phyloP scores from a whole-genome alignment of 2,888 invertebrate genomes.

The Scaptomyza flava region DNA sequence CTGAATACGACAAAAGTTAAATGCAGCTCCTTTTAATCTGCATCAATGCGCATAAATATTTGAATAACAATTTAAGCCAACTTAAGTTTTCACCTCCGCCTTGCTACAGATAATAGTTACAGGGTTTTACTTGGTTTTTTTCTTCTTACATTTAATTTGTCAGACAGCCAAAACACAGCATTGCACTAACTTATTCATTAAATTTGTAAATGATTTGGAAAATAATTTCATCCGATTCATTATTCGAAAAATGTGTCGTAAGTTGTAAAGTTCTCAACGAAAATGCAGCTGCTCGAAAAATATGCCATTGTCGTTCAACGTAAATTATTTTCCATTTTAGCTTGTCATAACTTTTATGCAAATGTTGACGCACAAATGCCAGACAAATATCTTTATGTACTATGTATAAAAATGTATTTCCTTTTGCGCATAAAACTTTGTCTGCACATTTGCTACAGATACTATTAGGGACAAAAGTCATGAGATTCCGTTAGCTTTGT shows the following conservation, averaged over 20 bases:
- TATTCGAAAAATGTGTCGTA: conserved; percentile 10
- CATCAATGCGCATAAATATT: conserved; percentile 21
- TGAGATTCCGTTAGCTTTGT: conserved; percentile 7
- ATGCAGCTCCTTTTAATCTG: conserved; percentile 5
- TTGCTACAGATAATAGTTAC: conserved; percentile 12
- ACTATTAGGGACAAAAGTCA: conserved; percentile 12
- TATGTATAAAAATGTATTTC: conserved; percentile 1
- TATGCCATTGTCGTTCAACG: conserved; percentile 38
- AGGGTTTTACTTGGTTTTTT: not conserved
- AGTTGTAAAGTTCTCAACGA: conserved; percentile 30
- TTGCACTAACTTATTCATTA: not conserved
- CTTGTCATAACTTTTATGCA: conserved; percentile 64
- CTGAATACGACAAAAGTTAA: conserved; percentile 18
- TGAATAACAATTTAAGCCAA: conserved; percentile 31
- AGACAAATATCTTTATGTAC: conserved; percentile 8
- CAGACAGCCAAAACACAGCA: too few species aligned
- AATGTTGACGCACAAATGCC: conserved; percentile 48
- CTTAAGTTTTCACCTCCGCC: not conserved
- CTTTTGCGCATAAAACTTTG: conserved; percentile 30
- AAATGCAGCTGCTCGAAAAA: conserved; percentile 11
- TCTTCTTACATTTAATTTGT: not conserved
- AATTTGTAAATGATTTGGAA: conserved; percentile 32
- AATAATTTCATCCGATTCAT: conserved; percentile 16
- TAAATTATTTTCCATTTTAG: conserved; percentile 55
- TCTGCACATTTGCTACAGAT: conserved; percentile 6